These are phyloP conservation scores for Ophioderma brevispina DNA, from an alignment of 35 echinoderm and acorn worm genomes.

Conservation along the genomic window DNA sequence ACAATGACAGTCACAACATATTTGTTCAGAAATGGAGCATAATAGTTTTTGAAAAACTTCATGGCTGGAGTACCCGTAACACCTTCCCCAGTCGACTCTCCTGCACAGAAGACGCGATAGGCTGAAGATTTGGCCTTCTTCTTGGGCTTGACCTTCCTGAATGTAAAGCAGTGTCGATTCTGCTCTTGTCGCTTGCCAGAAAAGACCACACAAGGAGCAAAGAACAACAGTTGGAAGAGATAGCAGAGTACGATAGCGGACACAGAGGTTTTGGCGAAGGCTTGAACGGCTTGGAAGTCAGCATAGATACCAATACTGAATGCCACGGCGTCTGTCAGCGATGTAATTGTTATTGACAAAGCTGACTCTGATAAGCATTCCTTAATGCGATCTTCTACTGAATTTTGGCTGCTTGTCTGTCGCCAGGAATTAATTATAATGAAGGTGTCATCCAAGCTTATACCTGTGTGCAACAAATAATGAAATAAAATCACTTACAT, in stretches of 20 bases:
- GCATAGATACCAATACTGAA: conserved; percentile 57
- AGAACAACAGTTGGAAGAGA: conserved; percentile 63
- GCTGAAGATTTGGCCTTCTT: not conserved
- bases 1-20: not conserved
- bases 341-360: conserved; percentile 71
- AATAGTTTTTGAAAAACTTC: conserved; percentile 64
- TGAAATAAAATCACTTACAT: not conserved
- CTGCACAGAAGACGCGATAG: not conserved
- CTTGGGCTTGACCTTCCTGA: conserved; percentile 21
- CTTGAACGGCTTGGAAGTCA: conserved; percentile 42
- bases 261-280: conserved; percentile 50
- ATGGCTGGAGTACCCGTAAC: not conserved
- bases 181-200: conserved; percentile 34
- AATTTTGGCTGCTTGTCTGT: conserved; percentile 12
- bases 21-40: conserved; percentile 43
- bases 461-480: conserved; percentile 35
- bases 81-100: not conserved
- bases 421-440: conserved; percentile 63
- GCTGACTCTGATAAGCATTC: conserved; percentile 50
- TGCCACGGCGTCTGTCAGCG: conserved; percentile 52
- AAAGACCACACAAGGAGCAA: conserved; percentile 55
- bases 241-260: conserved; percentile 54
- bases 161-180: conserved; percentile 53
- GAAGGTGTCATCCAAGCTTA: conserved; percentile 77
- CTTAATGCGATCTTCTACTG: conserved; percentile 53